Evolutionary conservation across 2,113 vertebrate species (phyloP).

Genomic region (Gorsachius goisagi): DNA sequence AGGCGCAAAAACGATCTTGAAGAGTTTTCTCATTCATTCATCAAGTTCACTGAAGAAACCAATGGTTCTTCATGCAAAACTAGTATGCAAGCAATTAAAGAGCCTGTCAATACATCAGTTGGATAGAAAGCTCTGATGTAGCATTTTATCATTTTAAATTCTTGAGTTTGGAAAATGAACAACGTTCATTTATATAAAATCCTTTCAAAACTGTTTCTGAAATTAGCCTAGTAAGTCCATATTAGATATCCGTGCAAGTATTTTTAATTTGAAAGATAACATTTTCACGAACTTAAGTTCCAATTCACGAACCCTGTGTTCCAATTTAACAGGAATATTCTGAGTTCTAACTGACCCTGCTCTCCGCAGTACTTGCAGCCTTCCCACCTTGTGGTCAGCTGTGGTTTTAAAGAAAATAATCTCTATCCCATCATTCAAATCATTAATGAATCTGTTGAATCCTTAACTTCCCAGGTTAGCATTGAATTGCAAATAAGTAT

Average conservation of each 20-base stretch:
- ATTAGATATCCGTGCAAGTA: fast-evolving
- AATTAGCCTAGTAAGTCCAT: not conserved
- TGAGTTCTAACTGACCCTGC: not conserved
- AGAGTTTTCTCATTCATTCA: not conserved
- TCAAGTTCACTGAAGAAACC: not conserved
- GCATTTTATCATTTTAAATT: not conserved
- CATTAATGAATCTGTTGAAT: not conserved
- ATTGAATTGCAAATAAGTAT: not conserved
- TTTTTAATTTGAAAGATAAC: not conserved
- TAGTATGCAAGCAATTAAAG: not conserved
- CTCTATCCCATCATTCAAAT: not conserved
- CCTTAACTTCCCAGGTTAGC: not conserved
- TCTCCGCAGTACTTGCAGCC: not conserved
- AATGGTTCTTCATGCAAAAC: not conserved
- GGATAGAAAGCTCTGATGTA: not conserved
- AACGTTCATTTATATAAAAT: not conserved
- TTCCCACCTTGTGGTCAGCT: not conserved
- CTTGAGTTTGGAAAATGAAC: not conserved
- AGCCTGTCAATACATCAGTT: not conserved
- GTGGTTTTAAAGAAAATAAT: not conserved
- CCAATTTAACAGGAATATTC: not conserved
- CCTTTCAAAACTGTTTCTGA: not conserved
- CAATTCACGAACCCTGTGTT: not conserved
- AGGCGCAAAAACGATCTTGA: not conserved
- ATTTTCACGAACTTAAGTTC: not conserved